Conservation (phyloP, 2,888 invertebrate genomes). For the Abrostola triplasia region DNA sequence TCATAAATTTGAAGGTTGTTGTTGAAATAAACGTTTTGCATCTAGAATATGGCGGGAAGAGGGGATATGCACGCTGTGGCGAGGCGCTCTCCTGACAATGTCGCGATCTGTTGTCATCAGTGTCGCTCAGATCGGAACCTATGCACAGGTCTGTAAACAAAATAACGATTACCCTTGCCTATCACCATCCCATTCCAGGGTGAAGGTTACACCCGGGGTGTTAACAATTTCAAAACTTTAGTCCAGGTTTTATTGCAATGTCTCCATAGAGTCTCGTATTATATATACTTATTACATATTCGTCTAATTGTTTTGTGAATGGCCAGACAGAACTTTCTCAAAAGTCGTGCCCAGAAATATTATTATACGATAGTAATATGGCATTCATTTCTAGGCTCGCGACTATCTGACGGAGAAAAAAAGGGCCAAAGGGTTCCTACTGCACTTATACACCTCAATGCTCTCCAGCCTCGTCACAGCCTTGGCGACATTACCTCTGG, state of each 20-base stretch:
- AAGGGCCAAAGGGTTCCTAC: conserved; percentile 90
- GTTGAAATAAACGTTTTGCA: conserved; percentile 4
- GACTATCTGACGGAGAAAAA: conserved; percentile 73
- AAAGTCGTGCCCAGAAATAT: too few relatives aligned
- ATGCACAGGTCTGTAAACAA: conserved; percentile 90
- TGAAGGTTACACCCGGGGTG: too few relatives aligned
- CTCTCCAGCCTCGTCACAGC: conserved; percentile 97
- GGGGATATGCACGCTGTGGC: conserved; percentile 94
- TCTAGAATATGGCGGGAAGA: conserved; percentile 67
- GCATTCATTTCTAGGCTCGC: conserved; percentile 55
- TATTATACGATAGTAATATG: too few relatives aligned
- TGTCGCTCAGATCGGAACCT: conserved; percentile 97
- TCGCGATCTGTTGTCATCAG: conserved; percentile 97
- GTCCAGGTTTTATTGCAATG: too few relatives aligned
- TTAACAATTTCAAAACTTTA: too few relatives aligned
- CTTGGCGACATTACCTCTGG: conserved; percentile 97
- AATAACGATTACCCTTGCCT: too few relatives aligned
- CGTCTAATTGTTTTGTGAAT: too few relatives aligned
- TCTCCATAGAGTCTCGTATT: too few relatives aligned
- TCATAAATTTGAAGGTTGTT: too few relatives aligned
- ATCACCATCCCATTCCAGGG: too few relatives aligned
- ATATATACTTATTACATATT: too few relatives aligned
- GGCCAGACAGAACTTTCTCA: too few relatives aligned
- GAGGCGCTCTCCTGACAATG: conserved; percentile 94
- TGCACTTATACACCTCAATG: conserved; percentile 97